Conservation (phyloP, 1,140 invertebrate genomes). For the Psix sp. region DNA sequence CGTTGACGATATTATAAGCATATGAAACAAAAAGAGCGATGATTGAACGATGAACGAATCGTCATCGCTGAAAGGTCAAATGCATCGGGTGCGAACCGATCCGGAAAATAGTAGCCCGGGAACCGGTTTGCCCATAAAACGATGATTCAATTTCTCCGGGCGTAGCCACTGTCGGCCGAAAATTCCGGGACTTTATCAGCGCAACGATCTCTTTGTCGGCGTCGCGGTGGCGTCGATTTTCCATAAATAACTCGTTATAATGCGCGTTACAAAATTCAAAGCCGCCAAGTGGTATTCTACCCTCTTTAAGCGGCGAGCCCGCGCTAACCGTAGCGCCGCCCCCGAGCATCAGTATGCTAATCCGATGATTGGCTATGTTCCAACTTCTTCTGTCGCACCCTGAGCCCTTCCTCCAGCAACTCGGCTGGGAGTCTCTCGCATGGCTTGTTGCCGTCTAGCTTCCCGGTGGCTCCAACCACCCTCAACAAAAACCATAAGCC, state of each 20-base stretch:
- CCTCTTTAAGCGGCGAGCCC: conserved; percentile 48
- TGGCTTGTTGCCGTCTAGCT: conserved; percentile 53
- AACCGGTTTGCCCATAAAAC: no score
- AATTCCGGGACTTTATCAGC: no score
- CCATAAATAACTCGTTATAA: conserved; percentile 46
- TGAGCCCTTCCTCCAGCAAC: conserved; percentile 36
- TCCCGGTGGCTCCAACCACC: conserved; percentile 57
- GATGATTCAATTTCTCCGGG: no score
- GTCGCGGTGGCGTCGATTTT: conserved; percentile 26
- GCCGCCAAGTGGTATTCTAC: conserved; percentile 68
- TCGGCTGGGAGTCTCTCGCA: conserved; percentile 37
- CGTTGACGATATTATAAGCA: no score
- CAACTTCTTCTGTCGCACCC: conserved; percentile 57
- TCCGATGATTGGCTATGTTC: conserved; percentile 76
- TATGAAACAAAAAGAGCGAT: no score
- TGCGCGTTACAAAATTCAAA: conserved; percentile 71
- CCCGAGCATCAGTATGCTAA: conserved; percentile 76
- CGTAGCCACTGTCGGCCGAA: no score
- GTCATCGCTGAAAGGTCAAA: no score
- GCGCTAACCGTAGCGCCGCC: conserved; percentile 72
- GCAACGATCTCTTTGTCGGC: conserved; percentile 45
- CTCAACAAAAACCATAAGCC: conserved; percentile 73
- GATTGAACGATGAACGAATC: no score
- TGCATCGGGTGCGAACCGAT: no score
- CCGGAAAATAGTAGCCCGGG: no score